phyloP scores from a whole-genome alignment of 2,888 invertebrate species.

The Scotopteryx bipunctaria region DNA sequence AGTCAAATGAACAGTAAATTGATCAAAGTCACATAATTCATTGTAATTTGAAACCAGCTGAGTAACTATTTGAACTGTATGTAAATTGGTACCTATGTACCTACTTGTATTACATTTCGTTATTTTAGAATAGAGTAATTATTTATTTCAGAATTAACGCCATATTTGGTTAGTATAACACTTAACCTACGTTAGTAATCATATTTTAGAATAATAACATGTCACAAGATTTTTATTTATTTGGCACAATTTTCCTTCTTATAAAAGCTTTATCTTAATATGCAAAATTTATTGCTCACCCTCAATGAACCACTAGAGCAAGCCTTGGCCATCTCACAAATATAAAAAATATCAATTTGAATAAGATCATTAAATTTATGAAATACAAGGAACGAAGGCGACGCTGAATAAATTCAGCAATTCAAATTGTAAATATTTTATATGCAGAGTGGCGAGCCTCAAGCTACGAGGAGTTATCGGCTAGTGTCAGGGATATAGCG shows the following conservation, averaged over 20 bases:
- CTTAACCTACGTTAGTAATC: too few species aligned
- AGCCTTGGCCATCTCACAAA: slow-evolving; percentile 7
- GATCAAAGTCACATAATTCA: not conserved
- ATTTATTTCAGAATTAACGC: too few species aligned
- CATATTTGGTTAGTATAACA: too few species aligned
- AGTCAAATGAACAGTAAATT: not conserved
- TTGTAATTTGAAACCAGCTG: not conserved
- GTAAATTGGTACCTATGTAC: not conserved
- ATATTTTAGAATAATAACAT: too few species aligned
- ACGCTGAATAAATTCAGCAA: slow-evolving; percentile 30
- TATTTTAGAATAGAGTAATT: too few species aligned
- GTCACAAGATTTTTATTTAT: too few species aligned
- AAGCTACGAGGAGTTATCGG: slow-evolving; percentile 21
- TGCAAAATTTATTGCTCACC: not conserved
- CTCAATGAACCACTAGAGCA: not conserved
- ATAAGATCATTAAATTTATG: slow-evolving; percentile 24
- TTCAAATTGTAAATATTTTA: slow-evolving; percentile 36
- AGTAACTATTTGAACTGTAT: not conserved
- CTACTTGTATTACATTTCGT: not conserved
- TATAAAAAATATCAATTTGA: slow-evolving; percentile 17
- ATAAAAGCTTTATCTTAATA: not conserved
- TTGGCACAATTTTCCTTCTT: too few species aligned
- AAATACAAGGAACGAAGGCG: slow-evolving; percentile 22
- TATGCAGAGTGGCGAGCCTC: slow-evolving; percentile 11
- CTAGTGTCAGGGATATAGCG: slow-evolving; percentile 29